Evolutionary conservation across 2,888 invertebrate genomes (phyloP).

Genomic region (Abrostola triplasia): DNA sequence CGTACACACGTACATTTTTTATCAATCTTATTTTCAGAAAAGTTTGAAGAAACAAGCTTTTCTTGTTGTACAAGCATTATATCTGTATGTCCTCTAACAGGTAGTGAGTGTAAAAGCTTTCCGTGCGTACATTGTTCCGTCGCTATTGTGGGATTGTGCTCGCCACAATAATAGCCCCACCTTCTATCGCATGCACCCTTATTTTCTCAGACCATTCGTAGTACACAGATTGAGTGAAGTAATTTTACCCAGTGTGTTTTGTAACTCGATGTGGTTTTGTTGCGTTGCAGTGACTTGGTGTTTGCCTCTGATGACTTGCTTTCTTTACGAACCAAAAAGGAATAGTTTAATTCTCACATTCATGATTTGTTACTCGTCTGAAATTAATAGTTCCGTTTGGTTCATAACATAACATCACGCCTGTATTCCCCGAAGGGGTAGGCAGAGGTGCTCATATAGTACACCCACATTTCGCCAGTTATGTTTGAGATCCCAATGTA

Average conservation of each 20-base stretch:
- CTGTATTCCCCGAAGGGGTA: too few relatives aligned
- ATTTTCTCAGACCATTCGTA: constrained; percentile 12
- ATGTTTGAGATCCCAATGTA: too few relatives aligned
- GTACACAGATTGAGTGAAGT: constrained; percentile 8
- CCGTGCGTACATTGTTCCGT: constrained; percentile 58
- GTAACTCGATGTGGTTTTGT: background rate
- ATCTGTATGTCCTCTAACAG: constrained; percentile 47
- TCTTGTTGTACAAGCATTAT: background rate
- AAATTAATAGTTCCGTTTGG: too few relatives aligned
- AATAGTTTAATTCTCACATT: too few relatives aligned
- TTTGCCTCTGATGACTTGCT: too few relatives aligned
- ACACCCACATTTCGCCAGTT: too few relatives aligned
- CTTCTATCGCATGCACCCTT: constrained; percentile 18
- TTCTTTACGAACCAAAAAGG: too few relatives aligned
- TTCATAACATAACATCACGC: too few relatives aligned
- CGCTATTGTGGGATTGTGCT: constrained; percentile 45
- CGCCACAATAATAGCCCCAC: constrained; percentile 17
- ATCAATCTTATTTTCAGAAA: too few relatives aligned
- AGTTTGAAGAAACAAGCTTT: background rate
- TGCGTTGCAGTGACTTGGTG: background rate
- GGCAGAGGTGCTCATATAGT: too few relatives aligned
- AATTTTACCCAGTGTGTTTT: background rate
- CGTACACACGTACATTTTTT: too few relatives aligned
- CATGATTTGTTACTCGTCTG: too few relatives aligned
- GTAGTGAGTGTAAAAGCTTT: constrained; percentile 62